Conservation (phyloP, 2,797 vertebrate species). For the Dendrocincla tyrannina region DNA sequence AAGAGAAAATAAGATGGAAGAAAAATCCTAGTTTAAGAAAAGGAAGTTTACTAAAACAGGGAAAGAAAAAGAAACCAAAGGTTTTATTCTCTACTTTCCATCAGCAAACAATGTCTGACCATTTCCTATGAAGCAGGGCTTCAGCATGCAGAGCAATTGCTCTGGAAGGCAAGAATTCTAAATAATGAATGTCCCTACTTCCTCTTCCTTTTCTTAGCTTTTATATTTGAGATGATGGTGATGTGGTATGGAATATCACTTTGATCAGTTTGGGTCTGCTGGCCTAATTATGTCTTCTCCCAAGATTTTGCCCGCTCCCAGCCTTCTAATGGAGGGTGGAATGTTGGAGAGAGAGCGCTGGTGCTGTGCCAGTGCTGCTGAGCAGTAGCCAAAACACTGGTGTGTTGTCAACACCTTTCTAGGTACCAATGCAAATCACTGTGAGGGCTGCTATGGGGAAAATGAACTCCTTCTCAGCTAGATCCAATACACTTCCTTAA, state of each 20-base stretch:
- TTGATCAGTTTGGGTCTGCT: neutral
- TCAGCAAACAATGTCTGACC: neutral
- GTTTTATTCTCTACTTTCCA: neutral
- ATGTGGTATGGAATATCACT: neutral
- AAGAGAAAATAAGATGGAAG: neutral
- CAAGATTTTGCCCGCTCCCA: neutral
- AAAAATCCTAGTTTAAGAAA: neutral
- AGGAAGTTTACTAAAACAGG: neutral
- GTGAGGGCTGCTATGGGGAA: neutral
- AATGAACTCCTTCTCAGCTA: neutral
- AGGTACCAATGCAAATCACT: neutral
- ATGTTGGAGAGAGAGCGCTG: accelerated
- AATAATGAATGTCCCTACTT: neutral
- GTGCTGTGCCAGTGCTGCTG: neutral
- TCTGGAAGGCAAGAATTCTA: neutral
- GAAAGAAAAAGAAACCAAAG: neutral
- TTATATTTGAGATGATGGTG: neutral
- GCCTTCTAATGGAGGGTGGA: neutral
- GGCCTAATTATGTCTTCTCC: neutral
- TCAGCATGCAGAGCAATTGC: accelerated
- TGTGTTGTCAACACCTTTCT: neutral
- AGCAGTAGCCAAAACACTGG: neutral
- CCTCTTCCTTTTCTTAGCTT: neutral
- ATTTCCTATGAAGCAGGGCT: accelerated
- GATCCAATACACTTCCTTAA: neutral